A percentile compares a stretch with the other conserved stretches of the same genome.
Conservation (phyloP, 2,113 vertebrate species). For the Erinaceus europaeus region DNA sequence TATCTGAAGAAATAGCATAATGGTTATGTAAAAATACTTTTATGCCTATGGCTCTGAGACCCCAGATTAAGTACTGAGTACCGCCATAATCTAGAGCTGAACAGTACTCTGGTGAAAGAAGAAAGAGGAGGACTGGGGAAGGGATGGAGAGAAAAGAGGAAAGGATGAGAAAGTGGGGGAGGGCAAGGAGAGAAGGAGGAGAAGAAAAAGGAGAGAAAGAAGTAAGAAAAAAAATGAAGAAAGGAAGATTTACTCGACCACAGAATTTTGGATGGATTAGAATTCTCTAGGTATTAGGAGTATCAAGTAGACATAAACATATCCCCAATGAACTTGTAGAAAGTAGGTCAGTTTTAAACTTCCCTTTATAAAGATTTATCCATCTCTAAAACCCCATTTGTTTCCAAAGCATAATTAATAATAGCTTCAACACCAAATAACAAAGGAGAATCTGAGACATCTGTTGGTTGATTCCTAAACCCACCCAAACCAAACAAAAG, state of each 20-base stretch:
- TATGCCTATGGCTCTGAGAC: too few species aligned
- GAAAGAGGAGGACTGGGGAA: too few species aligned
- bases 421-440: not conserved
- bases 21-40: too few species aligned
- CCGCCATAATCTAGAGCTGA: too few species aligned
- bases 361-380: not conserved
- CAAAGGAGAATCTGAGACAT: not conserved
- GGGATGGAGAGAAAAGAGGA: too few species aligned
- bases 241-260: not conserved
- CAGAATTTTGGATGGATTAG: not conserved
- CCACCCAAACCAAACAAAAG: not conserved
- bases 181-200: too few species aligned
- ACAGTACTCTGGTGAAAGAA: too few species aligned
- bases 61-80: too few species aligned
- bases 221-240: too few species aligned
- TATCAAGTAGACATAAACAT: not conserved
- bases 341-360: not conserved
- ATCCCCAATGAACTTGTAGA: slow-evolving; percentile 5
- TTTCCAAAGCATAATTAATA: not conserved
- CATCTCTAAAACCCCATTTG: not conserved
- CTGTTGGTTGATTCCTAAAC: not conserved
- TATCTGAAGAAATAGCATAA: too few species aligned
- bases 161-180: too few species aligned
- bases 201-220: too few species aligned
- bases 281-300: not conserved